phyloP scores from a whole-genome alignment of 2,888 invertebrate species.

The Arrhopalites spinosus region DNA sequence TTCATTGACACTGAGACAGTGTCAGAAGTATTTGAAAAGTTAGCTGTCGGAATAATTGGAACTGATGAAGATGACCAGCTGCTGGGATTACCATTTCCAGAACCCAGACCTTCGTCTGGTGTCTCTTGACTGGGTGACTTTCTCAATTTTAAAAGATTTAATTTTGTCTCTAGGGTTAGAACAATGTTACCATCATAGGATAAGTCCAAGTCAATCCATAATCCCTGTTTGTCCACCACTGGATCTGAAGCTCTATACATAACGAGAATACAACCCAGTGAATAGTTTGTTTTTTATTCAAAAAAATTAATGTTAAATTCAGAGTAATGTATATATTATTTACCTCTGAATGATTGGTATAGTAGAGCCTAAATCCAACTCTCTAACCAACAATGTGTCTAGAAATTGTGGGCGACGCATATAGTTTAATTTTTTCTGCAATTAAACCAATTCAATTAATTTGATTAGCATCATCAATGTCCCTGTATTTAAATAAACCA shows the following conservation, averaged over 20 bases:
- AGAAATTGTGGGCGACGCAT: conserved; percentile 89
- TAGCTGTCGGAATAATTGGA: conserved; percentile 12
- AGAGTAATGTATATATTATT: neutral
- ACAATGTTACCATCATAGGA: conserved; percentile 77
- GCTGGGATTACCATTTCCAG: conserved; percentile 18
- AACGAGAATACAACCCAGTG: conserved; percentile 7
- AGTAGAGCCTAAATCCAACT: conserved; percentile 73
- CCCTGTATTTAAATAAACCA: too few species aligned
- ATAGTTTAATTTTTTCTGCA: conserved; percentile 81
- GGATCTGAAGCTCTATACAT: conserved; percentile 66
- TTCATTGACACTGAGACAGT: conserved; percentile 3
- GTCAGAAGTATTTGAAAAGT: neutral
- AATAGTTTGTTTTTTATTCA: neutral
- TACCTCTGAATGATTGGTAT: conserved; percentile 68
- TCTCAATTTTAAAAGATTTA: conserved; percentile 76
- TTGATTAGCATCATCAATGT: neutral
- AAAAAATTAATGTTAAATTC: neutral
- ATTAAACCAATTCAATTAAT: conserved; percentile 70
- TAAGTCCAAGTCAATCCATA: conserved; percentile 86
- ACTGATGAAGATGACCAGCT: neutral
- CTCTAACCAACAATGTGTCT: conserved; percentile 77
- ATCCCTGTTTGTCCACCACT: conserved; percentile 75
- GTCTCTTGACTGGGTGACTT: conserved; percentile 57
- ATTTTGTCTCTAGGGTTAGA: conserved; percentile 84
- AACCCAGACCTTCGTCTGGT: conserved; percentile 35